Conservation (phyloP, 2,797 vertebrate genomes). For the Cetoscarus ocellatus region DNA sequence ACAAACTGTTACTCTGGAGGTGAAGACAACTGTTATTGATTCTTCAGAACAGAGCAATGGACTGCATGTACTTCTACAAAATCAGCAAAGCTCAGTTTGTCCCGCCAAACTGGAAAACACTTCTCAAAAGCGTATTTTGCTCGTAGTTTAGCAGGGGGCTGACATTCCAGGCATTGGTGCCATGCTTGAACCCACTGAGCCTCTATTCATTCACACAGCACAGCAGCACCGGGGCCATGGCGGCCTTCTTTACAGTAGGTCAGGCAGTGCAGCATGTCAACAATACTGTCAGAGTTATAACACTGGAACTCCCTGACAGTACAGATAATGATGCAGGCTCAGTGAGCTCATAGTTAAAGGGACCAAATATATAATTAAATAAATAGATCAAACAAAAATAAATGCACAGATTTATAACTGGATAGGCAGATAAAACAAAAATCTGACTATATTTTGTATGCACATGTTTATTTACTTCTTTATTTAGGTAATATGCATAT, state of each 20-base stretch:
- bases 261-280: constrained; percentile 46
- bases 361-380: too few species aligned
- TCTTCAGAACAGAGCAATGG: constrained; percentile 8
- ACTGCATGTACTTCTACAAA: constrained; percentile 7
- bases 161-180: constrained; percentile 69
- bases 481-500: too few species aligned
- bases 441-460: too few species aligned
- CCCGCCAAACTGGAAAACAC: constrained; percentile 34
- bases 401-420: too few species aligned
- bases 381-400: too few species aligned
- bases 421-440: too few species aligned
- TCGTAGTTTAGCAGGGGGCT: constrained; percentile 34
- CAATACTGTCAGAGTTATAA: constrained; percentile 24
- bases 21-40: constrained; percentile 15
- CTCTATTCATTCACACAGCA: constrained; percentile 60
- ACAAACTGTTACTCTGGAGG: constrained; percentile 18
- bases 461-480: too few species aligned
- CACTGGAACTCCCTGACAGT: constrained; percentile 18
- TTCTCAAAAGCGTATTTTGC: constrained; percentile 23
- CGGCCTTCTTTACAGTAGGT: constrained; percentile 39
- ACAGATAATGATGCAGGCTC: constrained; percentile 18
- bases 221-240: constrained; percentile 19
- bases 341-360: background rate
- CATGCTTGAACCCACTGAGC: constrained; percentile 64
- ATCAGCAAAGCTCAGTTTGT: constrained; percentile 8